Percentiles rank a stretch among this genome's conserved stretches.
Evolutionary conservation across 2,888 invertebrate genomes (phyloP).

Genomic region (Epiblema foenella): DNA sequence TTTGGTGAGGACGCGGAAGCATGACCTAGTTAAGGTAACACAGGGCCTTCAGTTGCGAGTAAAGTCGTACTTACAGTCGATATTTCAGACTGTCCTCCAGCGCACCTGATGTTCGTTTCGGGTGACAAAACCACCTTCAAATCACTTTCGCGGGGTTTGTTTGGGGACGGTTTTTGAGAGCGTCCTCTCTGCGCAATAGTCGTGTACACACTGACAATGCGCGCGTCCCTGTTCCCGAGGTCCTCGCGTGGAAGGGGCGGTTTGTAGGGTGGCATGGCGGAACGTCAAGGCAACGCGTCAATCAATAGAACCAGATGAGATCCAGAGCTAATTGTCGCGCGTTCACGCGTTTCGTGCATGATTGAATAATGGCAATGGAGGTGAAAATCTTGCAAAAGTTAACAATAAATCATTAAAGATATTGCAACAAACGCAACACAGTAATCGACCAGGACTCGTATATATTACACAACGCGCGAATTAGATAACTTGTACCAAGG

Average conservation of each 20-base stretch:
- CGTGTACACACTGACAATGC: slow-evolving; percentile 78
- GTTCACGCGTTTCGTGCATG: slow-evolving; percentile 42
- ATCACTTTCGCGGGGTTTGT: slow-evolving; percentile 64
- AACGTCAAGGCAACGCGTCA: slow-evolving; percentile 78
- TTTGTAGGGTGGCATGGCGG: slow-evolving; percentile 77
- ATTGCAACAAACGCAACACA: slow-evolving; percentile 8
- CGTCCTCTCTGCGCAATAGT: slow-evolving; percentile 69
- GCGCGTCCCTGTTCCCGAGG: slow-evolving; percentile 82
- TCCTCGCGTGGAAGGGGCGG: slow-evolving; percentile 81
- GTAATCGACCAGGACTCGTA: slow-evolving; percentile 16
- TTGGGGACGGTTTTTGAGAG: slow-evolving; percentile 53
- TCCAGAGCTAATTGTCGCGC: slow-evolving; percentile 64
- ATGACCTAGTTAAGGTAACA: slow-evolving; percentile 73
- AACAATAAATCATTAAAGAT: background rate
- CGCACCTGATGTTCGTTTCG: slow-evolving; percentile 56
- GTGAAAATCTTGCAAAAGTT: background rate
- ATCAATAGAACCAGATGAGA: slow-evolving; percentile 82
- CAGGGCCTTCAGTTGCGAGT: slow-evolving; percentile 48
- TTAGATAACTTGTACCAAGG: slow-evolving; percentile 21
- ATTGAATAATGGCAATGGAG: slow-evolving; percentile 21
- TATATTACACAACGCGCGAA: slow-evolving; percentile 9
- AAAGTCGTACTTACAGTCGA: slow-evolving; percentile 70
- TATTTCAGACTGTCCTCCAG: slow-evolving; percentile 74
- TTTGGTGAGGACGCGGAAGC: slow-evolving; percentile 76
- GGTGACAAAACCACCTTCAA: slow-evolving; percentile 55